Conservation (phyloP, 2,113 vertebrate genomes). For the Psilopsiagon aurifrons region DNA sequence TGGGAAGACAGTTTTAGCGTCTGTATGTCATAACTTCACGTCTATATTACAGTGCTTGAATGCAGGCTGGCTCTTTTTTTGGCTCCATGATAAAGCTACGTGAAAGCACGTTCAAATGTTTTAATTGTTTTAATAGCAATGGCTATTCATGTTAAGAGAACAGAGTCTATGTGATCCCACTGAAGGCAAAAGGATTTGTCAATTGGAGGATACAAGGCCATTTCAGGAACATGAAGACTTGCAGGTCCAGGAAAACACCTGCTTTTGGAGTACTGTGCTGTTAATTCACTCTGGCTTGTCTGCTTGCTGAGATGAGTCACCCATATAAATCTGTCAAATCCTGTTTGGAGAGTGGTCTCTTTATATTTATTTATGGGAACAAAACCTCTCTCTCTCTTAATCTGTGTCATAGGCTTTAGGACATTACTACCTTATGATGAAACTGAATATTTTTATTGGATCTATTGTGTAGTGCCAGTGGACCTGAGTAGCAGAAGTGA, state of each 20-base stretch:
- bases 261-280: background rate
- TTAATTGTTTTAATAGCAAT: background rate
- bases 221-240: background rate
- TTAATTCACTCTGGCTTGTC: background rate
- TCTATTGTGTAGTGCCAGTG: slow-evolving; percentile 1
- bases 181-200: background rate
- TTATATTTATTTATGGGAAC: background rate
- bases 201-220: background rate
- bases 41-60: background rate
- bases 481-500: slow-evolving; percentile 31
- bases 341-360: background rate
- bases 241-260: background rate
- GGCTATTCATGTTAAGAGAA: background rate
- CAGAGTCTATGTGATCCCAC: background rate
- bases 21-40: background rate
- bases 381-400: background rate
- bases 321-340: background rate
- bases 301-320: background rate
- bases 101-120: rapidly evolving
- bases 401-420: background rate
- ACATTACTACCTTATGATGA: background rate
- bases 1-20: background rate
- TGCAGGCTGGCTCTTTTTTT: background rate
- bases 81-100: background rate
- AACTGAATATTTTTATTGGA: slow-evolving; percentile 50